These are phyloP conservation scores for Aratinga solstitialis DNA, from an alignment of 2,797 vertebrate genomes.

Conservation along the genomic window DNA sequence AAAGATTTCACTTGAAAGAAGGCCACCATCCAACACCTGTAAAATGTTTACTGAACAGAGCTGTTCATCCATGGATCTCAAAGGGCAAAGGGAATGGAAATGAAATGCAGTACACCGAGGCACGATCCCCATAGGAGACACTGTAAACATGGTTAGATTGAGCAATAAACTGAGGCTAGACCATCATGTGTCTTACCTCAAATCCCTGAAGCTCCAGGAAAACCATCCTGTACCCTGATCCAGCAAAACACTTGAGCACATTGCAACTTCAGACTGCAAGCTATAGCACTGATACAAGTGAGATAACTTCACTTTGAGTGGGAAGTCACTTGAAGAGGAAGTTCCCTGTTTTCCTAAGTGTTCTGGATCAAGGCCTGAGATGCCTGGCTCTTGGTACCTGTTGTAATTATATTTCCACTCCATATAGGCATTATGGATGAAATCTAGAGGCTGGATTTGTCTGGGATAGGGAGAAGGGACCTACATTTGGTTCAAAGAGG, in stretches of 20 bases:
- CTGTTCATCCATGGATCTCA: background rate
- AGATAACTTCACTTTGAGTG: background rate
- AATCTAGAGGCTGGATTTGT: background rate
- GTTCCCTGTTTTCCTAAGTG: background rate
- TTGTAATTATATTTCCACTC: background rate
- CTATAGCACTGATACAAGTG: background rate
- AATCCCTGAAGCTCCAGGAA: background rate
- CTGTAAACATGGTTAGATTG: background rate
- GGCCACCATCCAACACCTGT: background rate
- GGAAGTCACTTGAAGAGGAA: background rate
- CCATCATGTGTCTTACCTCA: background rate
- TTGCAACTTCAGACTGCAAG: background rate
- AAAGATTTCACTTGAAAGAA: background rate
- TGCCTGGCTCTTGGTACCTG: background rate
- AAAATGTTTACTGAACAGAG: background rate
- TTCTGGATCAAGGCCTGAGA: background rate
- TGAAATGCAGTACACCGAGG: background rate
- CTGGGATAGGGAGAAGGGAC: background rate
- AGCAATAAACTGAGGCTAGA: background rate
- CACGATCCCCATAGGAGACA: background rate
- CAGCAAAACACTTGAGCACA: background rate
- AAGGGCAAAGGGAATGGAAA: background rate
- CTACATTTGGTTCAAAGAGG: background rate
- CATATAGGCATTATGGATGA: background rate
- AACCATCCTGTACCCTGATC: background rate